These are phyloP conservation scores for Myathropa florea DNA, from an alignment of 2,888 invertebrate genomes.

Conservation along the genomic window DNA sequence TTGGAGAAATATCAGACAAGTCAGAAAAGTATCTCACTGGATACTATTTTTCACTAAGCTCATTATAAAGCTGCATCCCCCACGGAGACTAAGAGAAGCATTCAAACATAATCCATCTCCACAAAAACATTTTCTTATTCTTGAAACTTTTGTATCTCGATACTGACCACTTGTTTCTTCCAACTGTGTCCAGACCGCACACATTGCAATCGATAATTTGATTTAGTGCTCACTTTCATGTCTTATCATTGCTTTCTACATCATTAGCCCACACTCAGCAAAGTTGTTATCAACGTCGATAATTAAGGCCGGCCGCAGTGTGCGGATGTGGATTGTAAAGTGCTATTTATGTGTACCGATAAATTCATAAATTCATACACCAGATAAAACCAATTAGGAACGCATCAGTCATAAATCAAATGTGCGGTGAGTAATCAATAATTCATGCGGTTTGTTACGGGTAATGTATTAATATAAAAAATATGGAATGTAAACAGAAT, in stretches of 20 bases:
- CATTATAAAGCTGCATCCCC: too few species aligned
- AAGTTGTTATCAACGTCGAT: neutral
- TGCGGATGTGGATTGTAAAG: neutral
- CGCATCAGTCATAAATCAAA: slow-evolving; percentile 41
- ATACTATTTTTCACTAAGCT: too few species aligned
- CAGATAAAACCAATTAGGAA: slow-evolving; percentile 50
- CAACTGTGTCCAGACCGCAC: neutral
- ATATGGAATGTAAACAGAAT: neutral
- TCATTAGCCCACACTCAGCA: slow-evolving; percentile 2
- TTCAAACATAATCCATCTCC: too few species aligned
- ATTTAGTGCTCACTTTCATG: neutral
- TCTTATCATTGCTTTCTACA: slow-evolving; percentile 1
- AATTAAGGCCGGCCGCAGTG: slow-evolving; percentile 2
- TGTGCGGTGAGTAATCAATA: slow-evolving; percentile 43
- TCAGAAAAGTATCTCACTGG: too few species aligned
- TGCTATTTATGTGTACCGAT: slow-evolving; percentile 5
- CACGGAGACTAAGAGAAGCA: too few species aligned
- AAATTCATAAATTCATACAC: slow-evolving; percentile 11
- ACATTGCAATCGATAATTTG: neutral
- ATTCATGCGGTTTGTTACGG: slow-evolving; percentile 30
- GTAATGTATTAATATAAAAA: neutral
- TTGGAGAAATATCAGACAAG: too few species aligned
- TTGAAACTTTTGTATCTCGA: neutral
- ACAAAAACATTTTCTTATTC: neutral
- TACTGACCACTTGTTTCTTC: neutral